Conservation (phyloP, 2,113 vertebrate genomes). For the Sinosuthora webbiana region DNA sequence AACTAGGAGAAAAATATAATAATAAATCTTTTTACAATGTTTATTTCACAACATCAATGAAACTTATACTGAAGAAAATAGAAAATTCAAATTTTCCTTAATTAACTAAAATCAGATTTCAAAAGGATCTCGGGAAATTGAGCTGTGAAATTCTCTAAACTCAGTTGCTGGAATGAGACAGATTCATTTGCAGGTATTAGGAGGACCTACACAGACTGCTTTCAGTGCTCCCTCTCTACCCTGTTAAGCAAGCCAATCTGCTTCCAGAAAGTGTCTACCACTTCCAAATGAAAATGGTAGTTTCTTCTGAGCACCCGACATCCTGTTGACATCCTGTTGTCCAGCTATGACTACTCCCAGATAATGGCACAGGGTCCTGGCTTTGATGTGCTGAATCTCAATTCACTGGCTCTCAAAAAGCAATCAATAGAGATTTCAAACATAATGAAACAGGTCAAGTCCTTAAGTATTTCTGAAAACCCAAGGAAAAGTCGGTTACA, state of each 20-base stretch:
- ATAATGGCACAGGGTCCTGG: accelerated
- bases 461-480: background rate
- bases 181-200: background rate
- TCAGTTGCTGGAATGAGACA: background rate
- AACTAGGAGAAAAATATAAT: background rate
- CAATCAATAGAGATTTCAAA: background rate
- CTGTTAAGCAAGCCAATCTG: background rate
- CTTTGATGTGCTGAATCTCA: background rate
- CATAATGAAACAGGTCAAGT: background rate
- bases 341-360: background rate
- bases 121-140: background rate
- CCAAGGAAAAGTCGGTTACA: background rate
- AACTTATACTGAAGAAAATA: background rate
- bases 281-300: background rate
- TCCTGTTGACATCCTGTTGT: background rate
- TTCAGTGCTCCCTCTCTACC: background rate
- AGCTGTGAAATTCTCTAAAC: background rate
- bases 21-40: background rate
- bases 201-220: background rate
- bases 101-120: background rate
- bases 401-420: background rate
- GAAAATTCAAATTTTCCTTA: background rate
- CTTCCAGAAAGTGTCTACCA: background rate
- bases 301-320: background rate
- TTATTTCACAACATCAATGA: background rate